Percentiles rank a stretch among this genome's conserved stretches.
Conservation (phyloP, 2,888 invertebrate species). For the Lochmaea capreae region DNA sequence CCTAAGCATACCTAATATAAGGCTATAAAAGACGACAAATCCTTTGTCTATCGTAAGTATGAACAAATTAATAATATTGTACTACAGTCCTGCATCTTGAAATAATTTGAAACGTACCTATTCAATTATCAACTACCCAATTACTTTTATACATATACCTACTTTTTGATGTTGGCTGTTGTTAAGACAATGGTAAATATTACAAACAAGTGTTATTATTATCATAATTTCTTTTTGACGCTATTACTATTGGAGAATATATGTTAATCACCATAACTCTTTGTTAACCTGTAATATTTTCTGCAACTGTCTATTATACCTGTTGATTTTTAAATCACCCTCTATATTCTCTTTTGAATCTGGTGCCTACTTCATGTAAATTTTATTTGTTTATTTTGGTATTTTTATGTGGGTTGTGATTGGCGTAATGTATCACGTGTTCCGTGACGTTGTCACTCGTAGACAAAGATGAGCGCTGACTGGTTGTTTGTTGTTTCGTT, state of each 20-base stretch:
- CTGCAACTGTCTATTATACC: too few relatives aligned
- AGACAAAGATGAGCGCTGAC: slow-evolving; percentile 54
- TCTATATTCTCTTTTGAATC: slow-evolving; percentile 13
- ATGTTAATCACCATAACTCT: background rate
- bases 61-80: too few relatives aligned
- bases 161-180: background rate
- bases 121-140: background rate
- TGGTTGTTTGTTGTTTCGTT: slow-evolving; percentile 54
- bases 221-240: background rate
- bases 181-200: too few relatives aligned
- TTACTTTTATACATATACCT: background rate
- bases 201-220: too few relatives aligned
- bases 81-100: background rate
- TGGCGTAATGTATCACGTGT: slow-evolving; percentile 46
- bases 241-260: background rate
- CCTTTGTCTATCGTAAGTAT: too few relatives aligned
- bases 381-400: slow-evolving; percentile 14
- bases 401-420: slow-evolving; percentile 26
- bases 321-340: background rate
- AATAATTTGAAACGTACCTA: background rate
- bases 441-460: slow-evolving; percentile 46
- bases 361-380: background rate
- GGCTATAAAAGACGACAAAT: too few relatives aligned
- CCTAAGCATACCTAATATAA: too few relatives aligned
- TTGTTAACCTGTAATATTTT: slow-evolving; percentile 1